A percentile compares a stretch with the other conserved stretches of the same genome.
These are phyloP conservation scores for Mesochorus sp. DNA, from an alignment of 2,888 invertebrate genomes.

Conservation along the genomic window DNA sequence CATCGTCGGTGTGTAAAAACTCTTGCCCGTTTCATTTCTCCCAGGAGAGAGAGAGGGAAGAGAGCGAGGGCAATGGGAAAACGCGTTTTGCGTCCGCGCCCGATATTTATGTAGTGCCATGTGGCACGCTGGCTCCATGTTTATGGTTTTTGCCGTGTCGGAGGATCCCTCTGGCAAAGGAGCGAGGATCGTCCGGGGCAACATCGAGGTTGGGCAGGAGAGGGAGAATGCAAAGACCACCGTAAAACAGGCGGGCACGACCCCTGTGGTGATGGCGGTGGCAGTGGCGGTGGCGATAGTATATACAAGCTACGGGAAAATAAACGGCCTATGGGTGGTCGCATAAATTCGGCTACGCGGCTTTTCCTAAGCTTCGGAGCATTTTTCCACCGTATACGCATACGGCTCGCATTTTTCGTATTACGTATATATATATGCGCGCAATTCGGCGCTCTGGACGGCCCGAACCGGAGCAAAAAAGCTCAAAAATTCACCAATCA, in stretches of 20 bases:
- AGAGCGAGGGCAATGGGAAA: conserved; percentile 49
- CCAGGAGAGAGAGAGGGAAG: no score
- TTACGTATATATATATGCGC: neutral
- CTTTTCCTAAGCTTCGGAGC: conserved; percentile 27
- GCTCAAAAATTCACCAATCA: neutral
- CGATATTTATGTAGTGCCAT: conserved; percentile 76
- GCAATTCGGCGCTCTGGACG: neutral
- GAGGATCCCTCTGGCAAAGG: conserved; percentile 20
- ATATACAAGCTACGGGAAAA: conserved; percentile 69
- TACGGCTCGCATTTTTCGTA: no score
- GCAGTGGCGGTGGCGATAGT: conserved; percentile 24
- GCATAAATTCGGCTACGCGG: conserved; percentile 67
- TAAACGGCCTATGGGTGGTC: conserved; percentile 73
- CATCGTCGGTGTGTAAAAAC: conserved; percentile 31
- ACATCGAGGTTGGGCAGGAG: conserved; percentile 63
- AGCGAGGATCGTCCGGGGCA: neutral
- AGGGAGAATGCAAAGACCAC: conserved; percentile 73
- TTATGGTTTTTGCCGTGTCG: conserved; percentile 70
- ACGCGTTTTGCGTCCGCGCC: conserved; percentile 53
- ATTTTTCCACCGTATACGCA: conserved; percentile 17
- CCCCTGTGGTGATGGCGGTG: conserved; percentile 6
- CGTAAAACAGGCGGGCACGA: conserved; percentile 73
- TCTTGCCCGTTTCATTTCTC: conserved; percentile 46
- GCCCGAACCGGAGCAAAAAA: neutral
- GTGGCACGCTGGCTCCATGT: conserved; percentile 69